Evolutionary conservation across 2,888 invertebrate species (phyloP).

Genomic region (Andrena flavipes): DNA sequence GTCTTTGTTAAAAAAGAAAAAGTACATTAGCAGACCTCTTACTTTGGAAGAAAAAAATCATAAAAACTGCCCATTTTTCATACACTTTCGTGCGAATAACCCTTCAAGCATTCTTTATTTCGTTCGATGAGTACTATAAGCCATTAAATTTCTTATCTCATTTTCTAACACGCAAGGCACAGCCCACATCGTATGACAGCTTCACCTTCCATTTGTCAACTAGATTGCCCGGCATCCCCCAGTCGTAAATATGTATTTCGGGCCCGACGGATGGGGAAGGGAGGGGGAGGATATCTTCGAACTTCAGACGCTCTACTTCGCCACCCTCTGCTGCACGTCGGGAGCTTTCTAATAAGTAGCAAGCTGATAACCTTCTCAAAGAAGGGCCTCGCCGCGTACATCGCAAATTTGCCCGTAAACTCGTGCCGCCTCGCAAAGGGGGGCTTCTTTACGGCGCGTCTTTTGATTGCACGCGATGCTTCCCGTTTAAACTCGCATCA

Average conservation of each 20-base stretch:
- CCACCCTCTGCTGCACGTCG: not conserved
- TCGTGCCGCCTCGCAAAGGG: not conserved
- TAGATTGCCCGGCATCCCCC: not conserved
- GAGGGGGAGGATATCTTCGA: not conserved
- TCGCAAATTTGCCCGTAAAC: constrained; percentile 15
- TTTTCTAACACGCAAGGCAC: not conserved
- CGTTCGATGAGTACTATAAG: no score
- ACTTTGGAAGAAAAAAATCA: no score
- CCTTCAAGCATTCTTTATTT: no score
- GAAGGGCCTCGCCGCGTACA: not conserved
- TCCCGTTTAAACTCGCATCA: constrained; percentile 45
- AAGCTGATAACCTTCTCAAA: constrained; percentile 3
- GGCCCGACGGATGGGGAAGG: no score
- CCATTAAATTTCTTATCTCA: no score
- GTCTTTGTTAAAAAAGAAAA: no score
- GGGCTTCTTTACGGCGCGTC: constrained; percentile 23
- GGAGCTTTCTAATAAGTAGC: not conserved
- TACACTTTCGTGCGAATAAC: no score
- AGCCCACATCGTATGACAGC: not conserved
- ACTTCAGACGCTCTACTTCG: not conserved
- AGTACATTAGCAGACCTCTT: no score
- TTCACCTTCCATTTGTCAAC: not conserved
- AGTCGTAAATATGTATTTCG: not conserved
- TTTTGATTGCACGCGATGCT: constrained; percentile 27
- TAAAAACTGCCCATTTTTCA: no score